These are phyloP conservation scores for Chymomyza amoena DNA, from an alignment of 2,888 invertebrate species.

Conservation along the genomic window DNA sequence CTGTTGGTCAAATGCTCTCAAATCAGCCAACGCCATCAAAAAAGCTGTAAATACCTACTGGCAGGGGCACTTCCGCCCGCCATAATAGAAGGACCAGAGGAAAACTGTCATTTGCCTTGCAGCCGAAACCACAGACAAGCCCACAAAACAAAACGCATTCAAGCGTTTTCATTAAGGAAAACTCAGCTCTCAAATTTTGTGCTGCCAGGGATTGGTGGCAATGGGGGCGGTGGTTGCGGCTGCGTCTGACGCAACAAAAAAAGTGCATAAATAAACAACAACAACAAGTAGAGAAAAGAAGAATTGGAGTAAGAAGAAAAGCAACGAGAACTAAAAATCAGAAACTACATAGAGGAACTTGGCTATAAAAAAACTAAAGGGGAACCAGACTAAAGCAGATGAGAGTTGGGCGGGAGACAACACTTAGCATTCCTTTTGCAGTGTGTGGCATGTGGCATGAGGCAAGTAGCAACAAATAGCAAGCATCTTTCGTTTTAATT, in stretches of 20 bases:
- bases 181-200: slow-evolving; percentile 51
- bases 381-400: not conserved
- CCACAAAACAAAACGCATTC: slow-evolving; percentile 13
- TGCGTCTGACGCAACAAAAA: slow-evolving; percentile 32
- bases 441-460: slow-evolving; percentile 4
- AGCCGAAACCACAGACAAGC: slow-evolving; percentile 46
- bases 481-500: slow-evolving; percentile 73
- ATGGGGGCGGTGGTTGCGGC: slow-evolving; percentile 8
- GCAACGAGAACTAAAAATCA: not conserved
- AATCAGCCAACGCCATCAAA: slow-evolving; percentile 1
- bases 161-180: slow-evolving; percentile 67
- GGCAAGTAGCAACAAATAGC: slow-evolving; percentile 51
- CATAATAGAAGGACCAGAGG: not conserved
- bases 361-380: slow-evolving; percentile 25
- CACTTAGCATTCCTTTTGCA: slow-evolving; percentile 36
- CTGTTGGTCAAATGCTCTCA: too few species aligned
- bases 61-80: too few species aligned
- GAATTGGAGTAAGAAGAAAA: slow-evolving; percentile 4
- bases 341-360: not conserved
- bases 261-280: slow-evolving; percentile 56
- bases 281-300: slow-evolving; percentile 27
- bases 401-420: slow-evolving; percentile 4
- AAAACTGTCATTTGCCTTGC: slow-evolving; percentile 2
- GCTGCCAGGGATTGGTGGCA: slow-evolving; percentile 26
- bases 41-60: slow-evolving; percentile 5